Base-by-base conservation (phyloP, 2,888 invertebrate genomes). In the Ferdinandea cuprea region DNA sequence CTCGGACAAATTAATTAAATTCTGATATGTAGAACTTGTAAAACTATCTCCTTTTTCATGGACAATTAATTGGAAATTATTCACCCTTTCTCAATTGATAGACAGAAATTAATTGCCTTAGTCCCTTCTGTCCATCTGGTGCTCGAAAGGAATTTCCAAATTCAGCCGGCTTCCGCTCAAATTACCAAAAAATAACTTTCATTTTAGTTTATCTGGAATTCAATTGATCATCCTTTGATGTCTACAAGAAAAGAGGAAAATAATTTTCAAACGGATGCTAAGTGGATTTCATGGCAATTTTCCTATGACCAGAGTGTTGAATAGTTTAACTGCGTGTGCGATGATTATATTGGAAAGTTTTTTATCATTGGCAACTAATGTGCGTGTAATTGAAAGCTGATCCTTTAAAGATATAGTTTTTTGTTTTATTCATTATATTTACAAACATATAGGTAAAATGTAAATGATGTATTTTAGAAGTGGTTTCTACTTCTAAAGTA, bases 71-170 rank as follows among this genome's bases (percentile, higher is more conserved):
- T 79, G 73, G 21, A 79, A 79, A 68, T 79, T 73, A 79, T 68
- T 72, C 52, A 68, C 40, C 79, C 79, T 21, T 25, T 48, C 15
- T 3, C 4, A n/a, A 11, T 37, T 13, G 5, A 11, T 8, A 19
- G 25, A 17, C 42, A 25, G 11, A 30, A 40, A 58, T 69, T 56
- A 69, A 76, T 65, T 76, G 68, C 17, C 37, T 58, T 17, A 37
- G 59, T 54, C 42, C 56, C 42, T 25, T 11, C 19, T 7, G 15
- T 25, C 52, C 80, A 71, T 59, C 76, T 76, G 76, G 44, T 81
- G 81, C 69, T 76, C 76, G 59, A 52, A 71, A 71, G 71, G 81
- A 76, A 81, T 81, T 65, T 68, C 52, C n/a, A 15, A 8, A 52
- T 61, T 65, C 44, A 48, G 15, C 4, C 21, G 3, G 44, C 19